Base-by-base conservation (phyloP, 2,888 invertebrate species). In the Apotomis turbidana region DNA sequence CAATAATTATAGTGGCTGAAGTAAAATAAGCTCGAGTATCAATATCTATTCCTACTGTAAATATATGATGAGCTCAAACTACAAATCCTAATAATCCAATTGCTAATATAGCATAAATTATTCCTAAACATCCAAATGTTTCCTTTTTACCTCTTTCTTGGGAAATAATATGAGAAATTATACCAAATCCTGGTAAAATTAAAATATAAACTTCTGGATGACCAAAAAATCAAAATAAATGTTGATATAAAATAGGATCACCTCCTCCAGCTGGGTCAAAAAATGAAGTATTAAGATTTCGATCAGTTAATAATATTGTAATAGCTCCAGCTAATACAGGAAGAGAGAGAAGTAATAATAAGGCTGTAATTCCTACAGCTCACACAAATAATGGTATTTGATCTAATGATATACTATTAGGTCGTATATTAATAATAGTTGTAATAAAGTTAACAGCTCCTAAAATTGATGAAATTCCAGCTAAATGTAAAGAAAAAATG, bases 131-230 rank as follows among this genome's bases (percentile, higher is more conserved):
- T 2, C 96, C 96, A 90, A 97, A 97, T 3, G 95, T 94, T 95
- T 95, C 95, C 80, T 95, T 95, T 95, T 96, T 96, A 6, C 95
- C 95, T 85, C 95, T 95, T 95, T 96, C 95, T 94, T 95, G 95
- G 0, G 94, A 94, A 88, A 97, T 95, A 93, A 96, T 95, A 85
- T 97, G 96, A 0, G 96, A 97, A 87, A 97, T 95, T 94, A 97
- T 95, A 0, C 97, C 97, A 94, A 97, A 97, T 88, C 96, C 97
- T 0, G 97, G 97, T 80, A 97, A 83, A 95, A 97, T 97, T 93
- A 97, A 90, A 96, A 97, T 97, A 90, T 97, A 97, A 75, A 97
- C 97, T 95, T 97, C 97, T 9, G 97, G 97, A 70, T 97, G 97
- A 0, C 97, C 97, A 95, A 97, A 97, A 93, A 97, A 97, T 95